Evolutionary conservation across 2,888 invertebrate genomes (phyloP).

Genomic region (Troides oblongomaculatus): DNA sequence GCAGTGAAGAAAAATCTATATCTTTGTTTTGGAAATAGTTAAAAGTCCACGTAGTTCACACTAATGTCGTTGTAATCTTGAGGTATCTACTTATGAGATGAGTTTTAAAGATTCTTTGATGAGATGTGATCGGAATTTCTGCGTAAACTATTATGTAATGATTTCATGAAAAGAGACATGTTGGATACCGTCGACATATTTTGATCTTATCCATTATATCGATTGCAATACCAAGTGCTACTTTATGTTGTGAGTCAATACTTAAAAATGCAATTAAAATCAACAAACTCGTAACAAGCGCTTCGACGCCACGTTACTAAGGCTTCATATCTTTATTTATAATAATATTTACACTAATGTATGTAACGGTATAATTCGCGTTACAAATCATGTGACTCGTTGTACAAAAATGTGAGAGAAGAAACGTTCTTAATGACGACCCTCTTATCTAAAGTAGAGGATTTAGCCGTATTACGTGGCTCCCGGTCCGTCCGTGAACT

Average conservation of each 20-base stretch:
- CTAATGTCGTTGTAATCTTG: no score
- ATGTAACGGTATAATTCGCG: conserved; percentile 3
- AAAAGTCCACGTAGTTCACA: no score
- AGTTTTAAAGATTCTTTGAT: no score
- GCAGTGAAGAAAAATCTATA: no score
- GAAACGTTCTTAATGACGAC: conserved; percentile 10
- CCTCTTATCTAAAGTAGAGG: conserved; percentile 22
- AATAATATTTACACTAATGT: conserved; percentile 3
- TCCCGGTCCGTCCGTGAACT: conserved; percentile 14
- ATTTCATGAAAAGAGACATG: no score
- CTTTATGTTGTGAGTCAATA: not conserved
- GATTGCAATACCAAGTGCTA: not conserved
- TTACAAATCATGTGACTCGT: conserved; percentile 5
- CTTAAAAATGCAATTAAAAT: not conserved
- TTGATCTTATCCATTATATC: not conserved
- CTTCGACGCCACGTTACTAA: not conserved
- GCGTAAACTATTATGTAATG: no score
- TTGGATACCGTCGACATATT: not conserved
- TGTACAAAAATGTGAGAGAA: conserved; percentile 2
- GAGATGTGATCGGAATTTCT: no score
- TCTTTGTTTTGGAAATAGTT: no score
- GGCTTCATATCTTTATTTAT: not conserved
- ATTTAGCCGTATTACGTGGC: conserved; percentile 11
- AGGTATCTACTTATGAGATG: no score
- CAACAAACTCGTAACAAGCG: not conserved